Base-by-base conservation (phyloP, 2,888 invertebrate species). In the Yponomeuta plumbellus region DNA sequence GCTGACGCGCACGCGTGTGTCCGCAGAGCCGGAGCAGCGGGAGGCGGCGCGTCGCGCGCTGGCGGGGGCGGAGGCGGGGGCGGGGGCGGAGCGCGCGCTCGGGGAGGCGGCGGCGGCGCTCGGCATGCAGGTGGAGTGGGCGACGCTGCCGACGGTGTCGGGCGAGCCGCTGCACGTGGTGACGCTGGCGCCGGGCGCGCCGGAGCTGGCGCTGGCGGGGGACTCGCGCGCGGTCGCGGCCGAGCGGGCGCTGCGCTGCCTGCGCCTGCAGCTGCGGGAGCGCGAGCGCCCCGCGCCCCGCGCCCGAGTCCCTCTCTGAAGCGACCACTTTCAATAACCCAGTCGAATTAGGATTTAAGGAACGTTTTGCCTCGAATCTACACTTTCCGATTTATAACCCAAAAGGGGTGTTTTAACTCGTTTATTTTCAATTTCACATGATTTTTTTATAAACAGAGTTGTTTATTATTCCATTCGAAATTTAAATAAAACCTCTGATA, bases 141-240 rank as follows among this genome's bases (percentile, higher is more conserved):
- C 34, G 34, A 72, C 73, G 73, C 76, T 77, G 21, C 72, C 80
- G 67, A 68, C 66, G 64, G 68, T 72, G 66, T 66, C 69, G 72
- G 75, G 56, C 72, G 71, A 67, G 75, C 70, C 71, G 86, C 85
- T 69, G 73, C 10, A 17, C 59, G 39, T 6, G 63, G 56, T 26
- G 59, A 57, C 63, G 70, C 72, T 70, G 70, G 74, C 76, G 72
- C 78, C 73, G 72, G 69, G 74, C 70, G 79, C 83, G 67, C 78
- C 82, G 79, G 73, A 83, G 68, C 73, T 75, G 70, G 81, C 87
- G 77, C 81, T 85, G 71, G 86, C 85, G 72, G 81, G 77, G 70
- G 81, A 81, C 23, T 57, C 67, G 61, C 69, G 66, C 70, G 78
- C 80, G 72, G 66, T 66, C 65, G 65, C 57, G 23, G 70, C 74